These are phyloP conservation scores for Decapterus maruadsi DNA, from an alignment of 2,797 vertebrate genomes.

Conservation along the genomic window DNA sequence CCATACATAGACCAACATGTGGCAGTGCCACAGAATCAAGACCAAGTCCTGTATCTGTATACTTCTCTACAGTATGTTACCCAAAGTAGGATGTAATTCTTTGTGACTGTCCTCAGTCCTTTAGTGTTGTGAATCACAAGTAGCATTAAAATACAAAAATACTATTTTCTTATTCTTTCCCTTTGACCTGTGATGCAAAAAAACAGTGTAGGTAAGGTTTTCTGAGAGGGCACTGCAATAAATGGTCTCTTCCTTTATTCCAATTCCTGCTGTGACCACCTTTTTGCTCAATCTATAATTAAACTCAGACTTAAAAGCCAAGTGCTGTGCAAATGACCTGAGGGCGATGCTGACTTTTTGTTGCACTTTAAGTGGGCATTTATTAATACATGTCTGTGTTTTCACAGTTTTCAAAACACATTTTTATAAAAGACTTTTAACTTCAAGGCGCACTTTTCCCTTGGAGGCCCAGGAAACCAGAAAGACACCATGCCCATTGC, in stretches of 20 bases:
- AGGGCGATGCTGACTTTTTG: constrained; percentile 71
- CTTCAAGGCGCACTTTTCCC: constrained; percentile 58
- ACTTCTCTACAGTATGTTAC: too few relatives aligned
- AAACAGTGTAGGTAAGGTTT: background rate
- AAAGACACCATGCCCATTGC: constrained; percentile 62
- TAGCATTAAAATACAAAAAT: background rate
- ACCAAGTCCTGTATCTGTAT: too few relatives aligned
- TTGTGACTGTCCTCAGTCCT: background rate
- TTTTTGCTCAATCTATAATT: constrained; percentile 77
- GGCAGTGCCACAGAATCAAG: too few relatives aligned
- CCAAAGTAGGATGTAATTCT: background rate
- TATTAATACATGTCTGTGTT: constrained; percentile 72
- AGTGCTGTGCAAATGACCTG: constrained; percentile 72
- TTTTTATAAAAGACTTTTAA: constrained; percentile 68
- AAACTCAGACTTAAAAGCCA: constrained; percentile 72
- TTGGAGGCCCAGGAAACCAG: constrained; percentile 63
- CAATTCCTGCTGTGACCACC: constrained; percentile 57
- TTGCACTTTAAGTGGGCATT: constrained; percentile 71
- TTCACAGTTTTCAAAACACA: constrained; percentile 69
- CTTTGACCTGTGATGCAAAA: constrained; percentile 14
- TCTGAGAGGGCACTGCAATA: constrained; percentile 1
- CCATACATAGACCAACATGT: too few relatives aligned
- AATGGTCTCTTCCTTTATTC: constrained; percentile 25
- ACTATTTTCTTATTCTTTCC: background rate
- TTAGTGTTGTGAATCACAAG: background rate